Percentiles rank a stretch among this genome's conserved stretches.
Evolutionary conservation across 2,113 vertebrate species (phyloP).

Genomic region (Hypanus sabinus): DNA sequence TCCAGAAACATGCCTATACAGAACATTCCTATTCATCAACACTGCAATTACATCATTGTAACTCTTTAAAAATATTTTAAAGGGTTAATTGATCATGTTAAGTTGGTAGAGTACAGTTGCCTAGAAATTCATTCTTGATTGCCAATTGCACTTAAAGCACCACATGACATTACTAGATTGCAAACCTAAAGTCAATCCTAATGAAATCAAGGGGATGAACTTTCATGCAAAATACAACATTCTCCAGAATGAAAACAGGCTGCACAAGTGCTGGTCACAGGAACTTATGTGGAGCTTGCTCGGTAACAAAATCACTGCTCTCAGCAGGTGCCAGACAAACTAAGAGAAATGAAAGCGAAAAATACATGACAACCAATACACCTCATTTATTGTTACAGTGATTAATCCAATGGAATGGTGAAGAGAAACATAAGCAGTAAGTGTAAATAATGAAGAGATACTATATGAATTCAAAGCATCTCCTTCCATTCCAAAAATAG

Average conservation of each 20-base stretch:
- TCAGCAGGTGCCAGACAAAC: not conserved
- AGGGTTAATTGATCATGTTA: not conserved
- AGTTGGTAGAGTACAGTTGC: not conserved
- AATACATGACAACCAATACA: not conserved
- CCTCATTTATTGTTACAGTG: not conserved
- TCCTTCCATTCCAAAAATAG: not conserved
- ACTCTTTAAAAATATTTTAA: not conserved
- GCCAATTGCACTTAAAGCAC: no score
- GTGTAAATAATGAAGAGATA: conserved; percentile 11
- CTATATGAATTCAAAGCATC: no score
- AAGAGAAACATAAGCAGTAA: not conserved
- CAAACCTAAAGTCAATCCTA: no score
- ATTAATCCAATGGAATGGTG: not conserved
- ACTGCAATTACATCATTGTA: no score
- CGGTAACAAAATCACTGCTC: not conserved
- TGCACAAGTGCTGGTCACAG: not conserved
- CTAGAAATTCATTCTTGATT: not conserved
- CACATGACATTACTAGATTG: no score
- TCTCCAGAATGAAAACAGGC: not conserved
- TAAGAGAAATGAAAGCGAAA: not conserved
- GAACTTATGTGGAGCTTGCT: not conserved
- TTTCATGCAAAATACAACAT: no score
- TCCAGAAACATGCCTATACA: not conserved
- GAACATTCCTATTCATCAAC: not conserved
- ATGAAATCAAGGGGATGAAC: no score